phyloP scores from a whole-genome alignment of 2,888 invertebrate species.

The Allygus modestus region DNA sequence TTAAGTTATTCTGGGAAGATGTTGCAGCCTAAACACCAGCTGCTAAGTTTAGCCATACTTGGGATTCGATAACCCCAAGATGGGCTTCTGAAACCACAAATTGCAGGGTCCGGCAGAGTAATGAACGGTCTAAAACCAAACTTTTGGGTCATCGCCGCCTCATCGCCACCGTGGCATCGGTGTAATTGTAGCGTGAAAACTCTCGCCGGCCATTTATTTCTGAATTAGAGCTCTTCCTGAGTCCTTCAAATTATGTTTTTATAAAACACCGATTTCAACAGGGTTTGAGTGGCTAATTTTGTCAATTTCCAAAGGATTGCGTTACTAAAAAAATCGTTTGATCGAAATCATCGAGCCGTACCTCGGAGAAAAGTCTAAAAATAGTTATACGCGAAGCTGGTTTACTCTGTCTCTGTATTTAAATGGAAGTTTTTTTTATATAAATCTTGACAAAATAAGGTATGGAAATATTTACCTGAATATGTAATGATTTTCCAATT shows the following conservation, averaged over 20 bases:
- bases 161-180: not conserved
- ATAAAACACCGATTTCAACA: not conserved
- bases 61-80: not conserved
- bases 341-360: no score
- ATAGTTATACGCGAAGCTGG: no score
- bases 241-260: not conserved
- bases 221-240: not conserved
- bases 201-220: not conserved
- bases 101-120: not conserved
- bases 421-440: no score
- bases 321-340: not conserved
- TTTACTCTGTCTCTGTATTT: no score
- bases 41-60: not conserved
- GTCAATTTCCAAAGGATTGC: not conserved
- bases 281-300: not conserved
- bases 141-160: not conserved
- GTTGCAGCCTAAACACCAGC: not conserved
- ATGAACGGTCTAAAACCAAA: not conserved
- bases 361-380: no score
- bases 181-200: constrained; percentile 10
- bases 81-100: constrained; percentile 12
- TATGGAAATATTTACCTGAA: no score
- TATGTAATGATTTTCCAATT: no score
- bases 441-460: no score
- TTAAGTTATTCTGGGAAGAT: not conserved